Percentiles rank a stretch among this genome's conserved stretches.
Evolutionary conservation across 2,113 vertebrate species (phyloP).

Genomic region (Mobula birostris): DNA sequence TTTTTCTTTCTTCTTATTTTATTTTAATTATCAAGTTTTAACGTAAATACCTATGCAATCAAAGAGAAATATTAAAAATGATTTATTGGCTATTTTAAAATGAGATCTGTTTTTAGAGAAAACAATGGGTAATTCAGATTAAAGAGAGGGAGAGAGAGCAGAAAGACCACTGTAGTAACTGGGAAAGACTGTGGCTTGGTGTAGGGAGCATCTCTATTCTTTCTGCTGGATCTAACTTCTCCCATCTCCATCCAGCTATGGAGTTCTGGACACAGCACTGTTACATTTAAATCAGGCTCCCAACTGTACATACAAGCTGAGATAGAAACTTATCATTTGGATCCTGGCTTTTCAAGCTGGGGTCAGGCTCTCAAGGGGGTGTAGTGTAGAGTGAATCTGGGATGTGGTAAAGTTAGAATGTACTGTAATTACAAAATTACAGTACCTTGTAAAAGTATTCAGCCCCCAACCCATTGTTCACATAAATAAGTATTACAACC

Average conservation of each 20-base stretch:
- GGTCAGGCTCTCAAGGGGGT: no score
- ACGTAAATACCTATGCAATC: neutral
- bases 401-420: no score
- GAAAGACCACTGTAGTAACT: neutral
- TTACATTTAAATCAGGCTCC: neutral
- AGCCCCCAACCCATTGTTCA: no score
- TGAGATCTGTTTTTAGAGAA: neutral
- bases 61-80: neutral
- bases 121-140: neutral
- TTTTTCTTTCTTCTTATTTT: neutral
- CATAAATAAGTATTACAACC: no score
- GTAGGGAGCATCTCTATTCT: neutral
- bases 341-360: no score
- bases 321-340: neutral
- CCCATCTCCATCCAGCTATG: neutral
- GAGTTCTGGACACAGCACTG: neutral
- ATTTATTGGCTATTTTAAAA: neutral
- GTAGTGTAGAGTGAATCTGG: no score
- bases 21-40: neutral
- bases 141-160: no score
- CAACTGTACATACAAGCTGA: neutral
- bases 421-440: no score
- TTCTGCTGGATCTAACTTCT: neutral
- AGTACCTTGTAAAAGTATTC: no score
- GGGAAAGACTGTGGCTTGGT: neutral